A percentile compares a stretch with the other conserved stretches of the same genome.
Conservation (phyloP, 2,797 vertebrate genomes). For the Sarcophilus harrisii region DNA sequence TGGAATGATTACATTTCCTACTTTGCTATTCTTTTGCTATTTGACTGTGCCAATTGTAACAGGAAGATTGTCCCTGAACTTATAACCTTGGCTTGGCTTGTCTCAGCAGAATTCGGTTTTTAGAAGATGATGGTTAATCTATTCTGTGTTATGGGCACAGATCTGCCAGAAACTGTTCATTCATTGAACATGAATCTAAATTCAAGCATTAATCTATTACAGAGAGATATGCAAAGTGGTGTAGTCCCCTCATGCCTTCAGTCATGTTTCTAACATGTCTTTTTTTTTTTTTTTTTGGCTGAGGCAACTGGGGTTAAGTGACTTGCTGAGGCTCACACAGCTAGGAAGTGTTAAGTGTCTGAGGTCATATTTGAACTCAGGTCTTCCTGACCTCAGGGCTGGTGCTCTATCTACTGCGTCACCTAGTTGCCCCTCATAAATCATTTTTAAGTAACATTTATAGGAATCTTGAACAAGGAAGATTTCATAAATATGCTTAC, state of each 20-base stretch:
- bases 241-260: not conserved
- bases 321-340: too few species aligned
- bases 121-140: not conserved
- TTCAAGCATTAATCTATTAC: not conserved
- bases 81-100: not conserved
- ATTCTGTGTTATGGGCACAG: not conserved
- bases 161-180: not conserved
- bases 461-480: not conserved
- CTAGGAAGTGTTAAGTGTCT: too few species aligned
- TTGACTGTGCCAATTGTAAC: not conserved
- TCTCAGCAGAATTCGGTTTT: not conserved
- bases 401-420: too few species aligned
- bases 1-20: not conserved
- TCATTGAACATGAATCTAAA: not conserved
- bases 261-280: not conserved
- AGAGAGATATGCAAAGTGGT: not conserved
- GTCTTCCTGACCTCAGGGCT: too few species aligned
- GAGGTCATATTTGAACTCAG: too few species aligned
- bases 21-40: not conserved
- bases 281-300: too few species aligned
- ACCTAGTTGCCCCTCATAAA: not conserved
- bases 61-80: not conserved
- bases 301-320: too few species aligned
- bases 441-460: not conserved
- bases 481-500: not conserved